phyloP scores from a whole-genome alignment of 2,888 invertebrate genomes.

The Tenthredo amoena region DNA sequence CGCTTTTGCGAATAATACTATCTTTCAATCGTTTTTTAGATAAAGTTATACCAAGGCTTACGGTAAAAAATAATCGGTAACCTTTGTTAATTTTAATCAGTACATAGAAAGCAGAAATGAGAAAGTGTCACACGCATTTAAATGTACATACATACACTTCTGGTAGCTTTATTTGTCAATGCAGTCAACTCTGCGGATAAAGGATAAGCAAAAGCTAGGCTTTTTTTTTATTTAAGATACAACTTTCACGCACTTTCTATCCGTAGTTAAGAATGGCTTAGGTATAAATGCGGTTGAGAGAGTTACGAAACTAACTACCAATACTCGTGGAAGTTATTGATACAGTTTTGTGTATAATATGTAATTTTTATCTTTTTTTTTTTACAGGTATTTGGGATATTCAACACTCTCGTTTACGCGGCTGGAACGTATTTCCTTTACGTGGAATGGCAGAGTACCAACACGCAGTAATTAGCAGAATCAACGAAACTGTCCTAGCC shows the following conservation, averaged over 20 bases:
- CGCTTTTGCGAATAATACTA: not conserved
- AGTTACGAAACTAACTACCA: not conserved
- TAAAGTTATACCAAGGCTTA: not conserved
- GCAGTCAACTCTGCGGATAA: not conserved
- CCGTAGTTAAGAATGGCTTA: not conserved
- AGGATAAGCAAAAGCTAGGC: not conserved
- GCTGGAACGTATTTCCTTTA: slow-evolving; percentile 88
- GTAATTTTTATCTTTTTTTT: not conserved
- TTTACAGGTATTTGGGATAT: slow-evolving; percentile 87
- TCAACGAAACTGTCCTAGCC: slow-evolving; percentile 22
- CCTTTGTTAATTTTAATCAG: slow-evolving; percentile 25
- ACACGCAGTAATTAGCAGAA: slow-evolving; percentile 66
- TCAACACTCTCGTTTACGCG: slow-evolving; percentile 90
- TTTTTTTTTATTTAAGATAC: slow-evolving; percentile 39
- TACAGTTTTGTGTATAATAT: not conserved
- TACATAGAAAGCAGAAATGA: slow-evolving; percentile 25
- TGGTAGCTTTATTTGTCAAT: not conserved
- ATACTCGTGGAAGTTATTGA: not conserved
- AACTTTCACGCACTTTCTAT: slow-evolving; percentile 39
- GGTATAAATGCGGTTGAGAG: not conserved
- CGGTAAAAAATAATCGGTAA: not conserved
- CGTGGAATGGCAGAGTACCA: slow-evolving; percentile 84
- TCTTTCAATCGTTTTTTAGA: not conserved
- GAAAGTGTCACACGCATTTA: slow-evolving; percentile 42
- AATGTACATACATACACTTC: not conserved